Conservation (phyloP, 2,113 vertebrate species). For the Siphamia tubifer region DNA sequence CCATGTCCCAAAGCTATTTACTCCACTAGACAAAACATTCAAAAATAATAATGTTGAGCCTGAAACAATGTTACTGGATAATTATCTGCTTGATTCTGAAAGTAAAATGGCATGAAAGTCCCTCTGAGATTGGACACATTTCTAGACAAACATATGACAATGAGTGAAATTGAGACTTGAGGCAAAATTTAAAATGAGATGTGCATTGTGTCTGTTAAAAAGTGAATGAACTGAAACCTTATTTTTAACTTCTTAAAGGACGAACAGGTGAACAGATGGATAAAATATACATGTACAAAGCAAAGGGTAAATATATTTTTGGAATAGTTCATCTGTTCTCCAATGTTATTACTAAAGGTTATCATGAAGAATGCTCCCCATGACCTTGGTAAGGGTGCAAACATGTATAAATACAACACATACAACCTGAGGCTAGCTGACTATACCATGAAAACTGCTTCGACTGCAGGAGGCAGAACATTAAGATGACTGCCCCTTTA, state of each 20-base stretch:
- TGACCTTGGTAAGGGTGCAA: constrained; percentile 39
- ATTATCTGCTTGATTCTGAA: neutral
- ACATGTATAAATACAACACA: neutral
- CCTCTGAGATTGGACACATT: neutral
- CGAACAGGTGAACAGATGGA: too few species aligned
- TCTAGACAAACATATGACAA: neutral
- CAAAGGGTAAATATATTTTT: too few species aligned
- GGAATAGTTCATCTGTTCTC: too few species aligned
- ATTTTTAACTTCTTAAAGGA: too few species aligned
- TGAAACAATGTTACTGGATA: neutral
- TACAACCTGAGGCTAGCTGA: constrained; percentile 3
- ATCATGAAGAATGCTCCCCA: neutral
- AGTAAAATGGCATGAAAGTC: neutral
- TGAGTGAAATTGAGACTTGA: neutral
- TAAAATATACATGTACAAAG: too few species aligned
- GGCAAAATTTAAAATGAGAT: too few species aligned
- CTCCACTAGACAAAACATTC: neutral
- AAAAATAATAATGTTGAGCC: neutral
- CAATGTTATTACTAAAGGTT: neutral
- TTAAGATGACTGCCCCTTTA: constrained; percentile 34
- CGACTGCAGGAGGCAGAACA: constrained; percentile 4
- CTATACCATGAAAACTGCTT: neutral
- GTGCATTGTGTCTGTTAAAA: neutral
- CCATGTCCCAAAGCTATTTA: neutral
- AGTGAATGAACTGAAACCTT: too few species aligned